phyloP scores from a whole-genome alignment of 64 coral and sea anemone species.

The Orbicella faveolata region DNA sequence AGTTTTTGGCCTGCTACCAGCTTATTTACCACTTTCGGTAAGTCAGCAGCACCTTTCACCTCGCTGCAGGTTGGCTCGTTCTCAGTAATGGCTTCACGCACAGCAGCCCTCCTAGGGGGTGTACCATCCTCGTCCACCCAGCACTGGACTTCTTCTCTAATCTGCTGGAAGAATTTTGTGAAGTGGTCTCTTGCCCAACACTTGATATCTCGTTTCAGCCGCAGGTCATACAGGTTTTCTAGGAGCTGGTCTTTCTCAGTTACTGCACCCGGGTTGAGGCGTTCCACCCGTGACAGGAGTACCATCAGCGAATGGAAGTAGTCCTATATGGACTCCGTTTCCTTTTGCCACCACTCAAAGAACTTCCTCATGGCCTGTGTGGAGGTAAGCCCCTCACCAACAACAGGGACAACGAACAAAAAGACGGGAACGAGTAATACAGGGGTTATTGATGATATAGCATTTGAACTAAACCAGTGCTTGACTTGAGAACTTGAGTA shows the following conservation, averaged over 20 bases:
- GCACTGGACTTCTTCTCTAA: conserved; percentile 49
- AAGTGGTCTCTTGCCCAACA: conserved; percentile 38
- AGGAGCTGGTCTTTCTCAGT: conserved; percentile 36
- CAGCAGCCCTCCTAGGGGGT: background rate
- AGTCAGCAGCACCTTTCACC: background rate
- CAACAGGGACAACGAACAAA: too few relatives aligned
- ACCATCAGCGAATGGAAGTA: conserved; percentile 68
- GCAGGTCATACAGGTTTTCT: conserved; percentile 28
- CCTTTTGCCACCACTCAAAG: conserved; percentile 39
- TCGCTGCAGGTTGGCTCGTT: conserved; percentile 16
- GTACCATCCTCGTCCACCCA: background rate
- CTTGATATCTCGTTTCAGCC: conserved; percentile 38
- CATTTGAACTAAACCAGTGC: too few relatives aligned
- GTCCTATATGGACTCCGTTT: conserved; percentile 52
- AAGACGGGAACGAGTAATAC: too few relatives aligned
- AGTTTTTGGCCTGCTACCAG: conserved; percentile 27
- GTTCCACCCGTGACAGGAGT: background rate
- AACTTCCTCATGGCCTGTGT: conserved; percentile 61
- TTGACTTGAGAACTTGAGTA: too few relatives aligned
- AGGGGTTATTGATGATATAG: too few relatives aligned
- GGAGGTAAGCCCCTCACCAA: conserved; percentile 1
- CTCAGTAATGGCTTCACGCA: background rate
- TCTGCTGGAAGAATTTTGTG: conserved; percentile 15
- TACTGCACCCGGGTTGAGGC: background rate
- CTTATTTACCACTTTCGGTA: background rate